Evolutionary conservation across 2,797 vertebrate species (phyloP).

Genomic region (Phalanger gymnotis): DNA sequence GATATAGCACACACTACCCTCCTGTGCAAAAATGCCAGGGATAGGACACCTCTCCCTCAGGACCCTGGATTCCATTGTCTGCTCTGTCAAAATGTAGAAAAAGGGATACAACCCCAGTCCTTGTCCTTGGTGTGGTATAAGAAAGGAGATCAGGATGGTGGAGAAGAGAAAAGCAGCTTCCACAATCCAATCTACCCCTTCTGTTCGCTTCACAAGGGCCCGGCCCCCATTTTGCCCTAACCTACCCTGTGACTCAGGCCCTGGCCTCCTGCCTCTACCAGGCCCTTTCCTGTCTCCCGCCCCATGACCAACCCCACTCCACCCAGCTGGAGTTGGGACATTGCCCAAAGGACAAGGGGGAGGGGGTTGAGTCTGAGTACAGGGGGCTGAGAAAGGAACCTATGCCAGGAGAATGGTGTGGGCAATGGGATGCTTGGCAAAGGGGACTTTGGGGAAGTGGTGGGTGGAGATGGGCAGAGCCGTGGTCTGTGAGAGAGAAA

Average conservation of each 20-base stretch:
- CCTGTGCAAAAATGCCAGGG: not conserved
- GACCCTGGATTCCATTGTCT: not conserved
- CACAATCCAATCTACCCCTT: not conserved
- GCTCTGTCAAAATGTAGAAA: not conserved
- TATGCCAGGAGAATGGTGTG: not conserved
- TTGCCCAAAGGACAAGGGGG: not conserved
- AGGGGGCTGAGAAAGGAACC: not conserved
- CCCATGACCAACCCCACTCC: not conserved
- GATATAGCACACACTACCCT: not conserved
- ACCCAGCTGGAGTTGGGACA: not conserved
- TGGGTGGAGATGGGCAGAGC: conserved; percentile 7
- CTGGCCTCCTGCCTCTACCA: conserved; percentile 33
- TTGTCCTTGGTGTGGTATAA: not conserved
- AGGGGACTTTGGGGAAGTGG: conserved; percentile 26
- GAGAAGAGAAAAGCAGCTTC: not conserved
- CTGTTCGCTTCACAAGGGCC: not conserved
- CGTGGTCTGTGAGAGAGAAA: not conserved
- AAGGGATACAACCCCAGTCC: not conserved
- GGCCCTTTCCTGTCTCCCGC: conserved; percentile 58
- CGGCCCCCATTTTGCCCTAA: not conserved
- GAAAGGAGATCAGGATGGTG: not conserved
- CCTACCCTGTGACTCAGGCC: not conserved
- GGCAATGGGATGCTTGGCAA: conserved; percentile 4
- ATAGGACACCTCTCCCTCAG: not conserved
- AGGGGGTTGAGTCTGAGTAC: conserved; percentile 10